phyloP scores from a whole-genome alignment of 2,797 vertebrate species.

The Agapornis canus region DNA sequence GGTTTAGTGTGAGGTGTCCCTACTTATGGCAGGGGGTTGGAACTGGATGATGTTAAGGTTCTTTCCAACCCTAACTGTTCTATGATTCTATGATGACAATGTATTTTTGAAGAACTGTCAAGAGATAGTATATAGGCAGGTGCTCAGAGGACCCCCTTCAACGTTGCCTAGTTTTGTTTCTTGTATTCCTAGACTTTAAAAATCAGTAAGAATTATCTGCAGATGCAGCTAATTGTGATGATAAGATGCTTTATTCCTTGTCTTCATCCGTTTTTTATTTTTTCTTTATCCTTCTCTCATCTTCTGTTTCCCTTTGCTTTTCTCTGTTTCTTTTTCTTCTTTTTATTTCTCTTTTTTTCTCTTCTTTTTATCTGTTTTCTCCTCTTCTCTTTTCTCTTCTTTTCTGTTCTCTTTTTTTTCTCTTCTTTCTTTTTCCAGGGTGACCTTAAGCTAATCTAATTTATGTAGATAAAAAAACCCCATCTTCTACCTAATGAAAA shows the following conservation, averaged over 20 bases:
- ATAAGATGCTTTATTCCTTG: not conserved
- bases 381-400: fast-evolving
- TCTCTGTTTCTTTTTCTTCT: too few relatives aligned
- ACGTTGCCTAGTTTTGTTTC: not conserved
- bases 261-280: not conserved
- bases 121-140: too few relatives aligned
- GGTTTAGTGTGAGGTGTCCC: too few relatives aligned
- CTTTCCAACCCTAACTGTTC: too few relatives aligned
- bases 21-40: too few relatives aligned
- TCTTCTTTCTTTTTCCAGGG: not conserved
- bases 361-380: too few relatives aligned
- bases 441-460: conserved; percentile 50
- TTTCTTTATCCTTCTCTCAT: not conserved
- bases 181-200: not conserved
- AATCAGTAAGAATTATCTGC: not conserved
- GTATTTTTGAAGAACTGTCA: not conserved
- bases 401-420: too few relatives aligned
- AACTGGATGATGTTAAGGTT: too few relatives aligned
- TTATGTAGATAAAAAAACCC: not conserved
- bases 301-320: not conserved
- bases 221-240: not conserved
- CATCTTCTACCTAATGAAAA: conserved; percentile 39
- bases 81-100: not conserved
- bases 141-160: not conserved
- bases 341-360: not conserved